These are phyloP conservation scores for Atherinomorus stipes DNA, from an alignment of 2,113 vertebrate species.

Conservation along the genomic window DNA sequence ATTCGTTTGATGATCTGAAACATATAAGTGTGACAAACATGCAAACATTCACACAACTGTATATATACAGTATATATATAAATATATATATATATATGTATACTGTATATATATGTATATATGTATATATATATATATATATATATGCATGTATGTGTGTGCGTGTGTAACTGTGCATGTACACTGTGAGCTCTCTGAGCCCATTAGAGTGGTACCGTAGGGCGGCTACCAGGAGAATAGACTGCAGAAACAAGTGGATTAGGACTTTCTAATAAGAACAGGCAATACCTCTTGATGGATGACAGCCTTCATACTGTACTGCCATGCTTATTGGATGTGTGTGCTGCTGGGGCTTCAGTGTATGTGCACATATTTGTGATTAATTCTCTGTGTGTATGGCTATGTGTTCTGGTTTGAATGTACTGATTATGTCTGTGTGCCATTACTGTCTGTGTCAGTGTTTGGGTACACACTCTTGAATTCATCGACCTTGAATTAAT, in stretches of 20 bases:
- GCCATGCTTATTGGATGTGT: constrained; percentile 40
- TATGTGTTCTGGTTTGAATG: constrained; percentile 32
- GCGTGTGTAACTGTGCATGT: not conserved
- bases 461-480: constrained; percentile 14
- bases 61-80: too few species aligned
- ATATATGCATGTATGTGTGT: too few species aligned
- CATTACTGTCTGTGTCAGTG: constrained; percentile 21
- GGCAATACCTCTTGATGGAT: constrained; percentile 80
- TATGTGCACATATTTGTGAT: constrained; percentile 37
- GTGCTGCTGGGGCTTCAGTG: constrained; percentile 15
- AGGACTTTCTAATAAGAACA: constrained; percentile 79
- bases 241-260: constrained; percentile 80
- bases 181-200: constrained; percentile 32
- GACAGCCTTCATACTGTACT: constrained; percentile 65
- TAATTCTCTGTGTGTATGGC: constrained; percentile 27
- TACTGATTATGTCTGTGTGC: constrained; percentile 15
- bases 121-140: too few species aligned
- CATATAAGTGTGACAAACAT: too few species aligned
- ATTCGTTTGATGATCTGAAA: too few species aligned
- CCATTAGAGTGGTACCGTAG: constrained; percentile 62
- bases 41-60: too few species aligned
- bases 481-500: constrained; percentile 47
- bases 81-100: too few species aligned
- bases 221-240: constrained; percentile 67
- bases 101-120: too few species aligned